Evolutionary conservation across 2,113 vertebrate species (phyloP), one percentile per base, ranked within the genome.

Genomic region (Menidia beryllina): DNA sequence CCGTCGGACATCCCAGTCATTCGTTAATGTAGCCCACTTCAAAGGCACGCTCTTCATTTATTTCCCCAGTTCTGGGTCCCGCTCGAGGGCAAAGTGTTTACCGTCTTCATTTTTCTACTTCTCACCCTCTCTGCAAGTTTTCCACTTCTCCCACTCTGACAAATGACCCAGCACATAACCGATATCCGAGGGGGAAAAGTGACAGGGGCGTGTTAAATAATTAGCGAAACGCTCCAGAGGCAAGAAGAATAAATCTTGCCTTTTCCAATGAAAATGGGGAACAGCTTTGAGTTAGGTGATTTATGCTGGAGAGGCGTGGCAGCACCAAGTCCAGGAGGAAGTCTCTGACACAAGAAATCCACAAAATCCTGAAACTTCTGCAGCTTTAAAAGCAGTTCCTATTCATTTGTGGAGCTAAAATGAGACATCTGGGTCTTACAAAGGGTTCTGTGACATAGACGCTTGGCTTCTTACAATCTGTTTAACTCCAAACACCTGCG

Each of bases 221-320:
- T 52, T 67, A 55, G 50, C 71, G 26, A 66, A 70, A 62, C 27
- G 52, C 61, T 59, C 36, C 43, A 20, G 24, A 9, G 24, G 15
- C 57, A 36, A 24, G 34, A 50, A 50, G 19, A 59, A 74, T 79
- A 60, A 60, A 70, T 80, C 52, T 43, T n/a, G 48, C 74, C 51
- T 72, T 54, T 54, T 47, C 25, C 34, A 25, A 23, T 60, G 34
- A 30, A 56, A 19, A 70, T 43, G 26, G 56, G n/a, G 47, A 69
- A 51, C 24, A n/a, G 23, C 26, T 56, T 23, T 19, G 26, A 0
- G 3, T 39, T 14, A 20, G 3, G 5, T 61, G 51, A 69, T 68
- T 61, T 57, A 56, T 45, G 20, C 23, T n/a, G 7, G 36, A 0
- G 4, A 30, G 36, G 48, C 48, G 41, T 26, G 43, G 30, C 41